Conservation (phyloP, 2,888 invertebrate species). For the Mesoligia furuncula region DNA sequence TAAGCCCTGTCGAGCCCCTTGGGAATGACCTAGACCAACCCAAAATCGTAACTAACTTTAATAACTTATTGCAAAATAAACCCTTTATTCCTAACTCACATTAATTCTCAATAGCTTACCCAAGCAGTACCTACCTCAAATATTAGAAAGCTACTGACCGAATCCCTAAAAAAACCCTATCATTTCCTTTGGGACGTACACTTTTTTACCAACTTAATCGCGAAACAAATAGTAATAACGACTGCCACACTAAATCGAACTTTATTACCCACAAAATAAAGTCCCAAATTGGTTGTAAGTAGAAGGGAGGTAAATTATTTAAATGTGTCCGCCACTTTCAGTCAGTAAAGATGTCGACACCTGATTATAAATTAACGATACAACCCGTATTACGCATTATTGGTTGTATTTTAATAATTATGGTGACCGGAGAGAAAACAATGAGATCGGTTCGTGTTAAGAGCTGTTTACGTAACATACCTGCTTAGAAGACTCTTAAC, state of each 20-base stretch:
- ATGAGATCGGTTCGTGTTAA: constrained; percentile 2
- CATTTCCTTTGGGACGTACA: constrained; percentile 36
- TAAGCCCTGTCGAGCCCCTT: not conserved
- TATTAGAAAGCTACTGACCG: constrained; percentile 40
- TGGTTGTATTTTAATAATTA: constrained; percentile 31
- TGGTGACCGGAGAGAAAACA: constrained; percentile 12
- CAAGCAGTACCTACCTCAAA: constrained; percentile 33
- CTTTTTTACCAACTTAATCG: constrained; percentile 46
- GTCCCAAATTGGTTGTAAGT: constrained; percentile 24
- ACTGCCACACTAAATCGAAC: constrained; percentile 25
- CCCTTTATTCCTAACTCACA: constrained; percentile 15
- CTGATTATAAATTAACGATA: constrained; percentile 59
- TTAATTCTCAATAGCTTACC: constrained; percentile 13
- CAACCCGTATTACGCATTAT: constrained; percentile 32
- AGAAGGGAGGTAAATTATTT: constrained; percentile 51
- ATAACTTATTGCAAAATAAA: constrained; percentile 1
- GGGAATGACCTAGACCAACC: not conserved
- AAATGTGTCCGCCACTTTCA: constrained; percentile 42
- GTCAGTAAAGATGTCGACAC: constrained; percentile 53
- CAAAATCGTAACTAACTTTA: not conserved
- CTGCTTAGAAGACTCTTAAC: not conserved
- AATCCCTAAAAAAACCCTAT: constrained; percentile 32
- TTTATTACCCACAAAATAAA: constrained; percentile 2
- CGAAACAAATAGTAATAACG: constrained; percentile 37
- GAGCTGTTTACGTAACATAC: constrained; percentile 25